Evolutionary conservation across 1,140 invertebrate species (phyloP).

Genomic region (Brachionus asplanchnoidis): DNA sequence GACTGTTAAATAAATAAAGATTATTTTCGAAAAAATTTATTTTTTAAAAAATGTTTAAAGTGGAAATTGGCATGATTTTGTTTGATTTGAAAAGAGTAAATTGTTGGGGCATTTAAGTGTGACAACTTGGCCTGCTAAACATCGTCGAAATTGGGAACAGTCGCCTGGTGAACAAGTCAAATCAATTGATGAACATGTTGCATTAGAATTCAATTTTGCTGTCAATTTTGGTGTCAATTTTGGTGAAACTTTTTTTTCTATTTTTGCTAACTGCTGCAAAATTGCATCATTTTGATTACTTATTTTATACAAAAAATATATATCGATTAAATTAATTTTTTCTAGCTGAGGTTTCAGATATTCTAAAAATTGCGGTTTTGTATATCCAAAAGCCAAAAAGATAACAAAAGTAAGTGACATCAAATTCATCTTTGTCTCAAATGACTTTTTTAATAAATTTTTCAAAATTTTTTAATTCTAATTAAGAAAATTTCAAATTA

Average conservation of each 20-base stretch:
- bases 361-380: neutral
- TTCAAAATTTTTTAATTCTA: too few relatives aligned
- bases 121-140: neutral
- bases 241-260: neutral
- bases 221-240: neutral
- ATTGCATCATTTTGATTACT: neutral
- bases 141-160: neutral
- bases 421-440: too few relatives aligned
- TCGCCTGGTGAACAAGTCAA: neutral
- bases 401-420: neutral
- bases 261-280: neutral
- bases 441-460: too few relatives aligned
- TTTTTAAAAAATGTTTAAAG: neutral
- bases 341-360: neutral
- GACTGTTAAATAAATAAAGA: neutral
- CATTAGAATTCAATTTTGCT: too few relatives aligned
- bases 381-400: neutral
- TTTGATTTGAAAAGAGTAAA: neutral
- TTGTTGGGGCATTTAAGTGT: neutral
- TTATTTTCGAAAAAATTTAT: too few relatives aligned
- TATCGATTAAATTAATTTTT: neutral
- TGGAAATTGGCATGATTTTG: neutral
- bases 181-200: neutral
- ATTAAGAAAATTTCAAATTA: too few relatives aligned
- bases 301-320: neutral